Conservation (phyloP, 2,888 invertebrate genomes). For the Trisateles emortualis region DNA sequence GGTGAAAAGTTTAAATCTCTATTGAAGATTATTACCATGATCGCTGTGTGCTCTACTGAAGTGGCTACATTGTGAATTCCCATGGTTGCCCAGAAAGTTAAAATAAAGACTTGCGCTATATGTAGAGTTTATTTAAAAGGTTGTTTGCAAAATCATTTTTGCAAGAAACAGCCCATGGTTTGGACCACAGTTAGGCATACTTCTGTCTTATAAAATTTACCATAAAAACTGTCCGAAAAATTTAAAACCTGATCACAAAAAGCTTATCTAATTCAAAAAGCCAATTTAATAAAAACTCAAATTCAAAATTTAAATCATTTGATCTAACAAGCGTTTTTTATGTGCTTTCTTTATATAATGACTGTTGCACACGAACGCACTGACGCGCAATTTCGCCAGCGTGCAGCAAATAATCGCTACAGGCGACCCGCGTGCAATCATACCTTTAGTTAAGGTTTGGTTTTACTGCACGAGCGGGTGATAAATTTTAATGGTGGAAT, state of each 20-base stretch:
- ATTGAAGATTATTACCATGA: too few species aligned
- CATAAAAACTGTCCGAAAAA: not conserved
- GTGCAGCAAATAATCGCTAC: conserved; percentile 81
- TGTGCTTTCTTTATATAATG: conserved; percentile 46
- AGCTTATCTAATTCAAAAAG: not conserved
- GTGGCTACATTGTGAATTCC: too few species aligned
- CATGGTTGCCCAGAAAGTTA: too few species aligned
- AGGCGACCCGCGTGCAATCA: conserved; percentile 71
- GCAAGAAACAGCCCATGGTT: too few species aligned
- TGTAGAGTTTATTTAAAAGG: too few species aligned
- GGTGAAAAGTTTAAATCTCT: too few species aligned
- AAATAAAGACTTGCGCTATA: too few species aligned
- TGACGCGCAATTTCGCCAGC: conserved; percentile 77
- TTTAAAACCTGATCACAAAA: not conserved
- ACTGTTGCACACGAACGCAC: conserved; percentile 57
- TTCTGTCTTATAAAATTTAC: too few species aligned
- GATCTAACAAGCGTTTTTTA: conserved; percentile 48
- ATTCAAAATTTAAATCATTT: conserved; percentile 33
- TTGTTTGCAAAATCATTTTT: too few species aligned
- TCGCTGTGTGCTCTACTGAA: too few species aligned
- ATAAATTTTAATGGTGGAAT: conserved; percentile 14
- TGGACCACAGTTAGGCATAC: too few species aligned
- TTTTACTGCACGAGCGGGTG: conserved; percentile 49
- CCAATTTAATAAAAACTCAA: too few species aligned
- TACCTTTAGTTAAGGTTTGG: conserved; percentile 52